A percentile compares a stretch with the other conserved stretches of the same genome.
Evolutionary conservation across 2,113 vertebrate species (phyloP).

Genomic region (Siphamia tubifer): DNA sequence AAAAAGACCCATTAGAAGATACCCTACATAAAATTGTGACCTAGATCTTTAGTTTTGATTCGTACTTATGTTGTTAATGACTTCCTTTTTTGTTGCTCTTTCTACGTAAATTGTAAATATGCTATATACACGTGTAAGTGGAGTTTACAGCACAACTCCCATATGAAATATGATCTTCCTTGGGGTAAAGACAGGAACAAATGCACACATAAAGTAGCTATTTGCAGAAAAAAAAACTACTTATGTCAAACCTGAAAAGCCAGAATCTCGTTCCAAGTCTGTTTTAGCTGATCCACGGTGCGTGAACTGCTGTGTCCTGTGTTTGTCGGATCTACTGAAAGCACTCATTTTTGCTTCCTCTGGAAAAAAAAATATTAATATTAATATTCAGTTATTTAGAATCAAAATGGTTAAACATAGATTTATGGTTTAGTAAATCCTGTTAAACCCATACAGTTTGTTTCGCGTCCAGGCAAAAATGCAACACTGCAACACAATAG

Average conservation of each 20-base stretch:
- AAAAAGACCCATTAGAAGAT: background rate
- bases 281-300: constrained; percentile 45
- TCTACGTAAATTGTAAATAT: background rate
- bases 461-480: too few species aligned
- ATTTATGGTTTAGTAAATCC: too few species aligned
- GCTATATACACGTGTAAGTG: background rate
- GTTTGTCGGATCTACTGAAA: constrained; percentile 28
- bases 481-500: too few species aligned
- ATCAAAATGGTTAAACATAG: too few species aligned
- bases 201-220: background rate
- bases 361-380: background rate
- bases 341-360: constrained; percentile 44
- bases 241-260: constrained; percentile 85
- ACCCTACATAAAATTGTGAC: constrained; percentile 40
- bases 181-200: background rate
- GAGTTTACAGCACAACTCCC: background rate
- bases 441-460: too few species aligned
- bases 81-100: background rate
- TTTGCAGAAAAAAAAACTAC: background rate
- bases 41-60: constrained; percentile 51
- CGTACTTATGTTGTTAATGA: constrained; percentile 4
- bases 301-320: constrained; percentile 38
- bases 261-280: constrained; percentile 88
- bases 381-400: too few species aligned
- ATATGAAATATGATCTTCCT: background rate